phyloP scores from a whole-genome alignment of 2,797 vertebrate species.

The Ara ararauna region DNA sequence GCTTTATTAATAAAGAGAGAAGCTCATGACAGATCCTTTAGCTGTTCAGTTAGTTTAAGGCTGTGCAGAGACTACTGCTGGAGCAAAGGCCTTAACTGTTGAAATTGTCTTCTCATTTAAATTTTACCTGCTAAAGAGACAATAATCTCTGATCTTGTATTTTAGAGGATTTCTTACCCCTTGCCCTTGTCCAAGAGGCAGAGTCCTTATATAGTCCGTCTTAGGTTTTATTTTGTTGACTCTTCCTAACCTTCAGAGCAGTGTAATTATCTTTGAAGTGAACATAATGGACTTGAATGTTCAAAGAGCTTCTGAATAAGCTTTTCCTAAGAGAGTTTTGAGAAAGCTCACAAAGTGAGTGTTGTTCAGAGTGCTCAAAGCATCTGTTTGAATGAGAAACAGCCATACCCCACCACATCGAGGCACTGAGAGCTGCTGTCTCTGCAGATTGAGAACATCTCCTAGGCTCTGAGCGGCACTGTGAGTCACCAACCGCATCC shows the following conservation, averaged over 20 bases:
- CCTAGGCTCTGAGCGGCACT: background rate
- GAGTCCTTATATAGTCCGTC: background rate
- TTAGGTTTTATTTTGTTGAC: slow-evolving; percentile 16
- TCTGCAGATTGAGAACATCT: background rate
- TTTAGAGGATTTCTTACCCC: slow-evolving; percentile 11
- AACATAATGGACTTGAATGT: background rate
- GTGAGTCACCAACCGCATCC: background rate
- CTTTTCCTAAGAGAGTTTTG: background rate
- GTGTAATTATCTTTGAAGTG: slow-evolving; percentile 44
- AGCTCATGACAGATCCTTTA: background rate
- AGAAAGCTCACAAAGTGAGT: background rate
- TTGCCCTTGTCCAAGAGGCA: background rate
- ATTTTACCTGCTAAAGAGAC: slow-evolving; percentile 18
- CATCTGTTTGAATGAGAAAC: background rate
- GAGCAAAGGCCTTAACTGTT: background rate
- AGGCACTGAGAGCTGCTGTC: background rate
- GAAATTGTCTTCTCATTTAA: slow-evolving; percentile 25
- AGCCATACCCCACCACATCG: background rate
- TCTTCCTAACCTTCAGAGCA: background rate
- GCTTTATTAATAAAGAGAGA: slow-evolving; percentile 35
- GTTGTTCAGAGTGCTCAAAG: background rate
- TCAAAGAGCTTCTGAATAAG: slow-evolving; percentile 28
- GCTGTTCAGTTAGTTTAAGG: background rate
- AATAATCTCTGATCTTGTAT: slow-evolving; percentile 34
- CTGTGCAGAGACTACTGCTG: background rate